Evolutionary conservation across 2,113 vertebrate genomes (phyloP), one percentile per base, ranked within the genome.

Genomic region (Xiphias gladius): DNA sequence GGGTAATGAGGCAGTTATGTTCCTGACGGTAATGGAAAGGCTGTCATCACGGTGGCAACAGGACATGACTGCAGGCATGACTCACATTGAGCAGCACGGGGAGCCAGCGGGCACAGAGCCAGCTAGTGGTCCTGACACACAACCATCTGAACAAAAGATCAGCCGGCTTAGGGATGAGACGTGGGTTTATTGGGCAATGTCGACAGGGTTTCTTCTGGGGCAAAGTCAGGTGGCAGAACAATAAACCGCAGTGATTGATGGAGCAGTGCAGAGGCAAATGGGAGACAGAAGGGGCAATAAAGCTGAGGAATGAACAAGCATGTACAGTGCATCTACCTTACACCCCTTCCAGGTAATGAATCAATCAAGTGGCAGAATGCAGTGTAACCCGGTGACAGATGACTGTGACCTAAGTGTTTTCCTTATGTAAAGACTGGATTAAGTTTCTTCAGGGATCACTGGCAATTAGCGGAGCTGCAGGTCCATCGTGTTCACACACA

Each of bases 1-100:
- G 76, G 84, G 76, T 89, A 88, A 92, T 86, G 76, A 86, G 83
- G 85, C 85, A 79, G 80, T 89, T 86, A 66, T 91, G 86, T 73
- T 83, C 76, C 87, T 81, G 87, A 80, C 28, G 71, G 78, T 88
- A 88, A 90, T 82, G 63, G 83, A 82, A 91, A 86, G 69, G 71
- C 86, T 89, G 87, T 87, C 85, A 87, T 76, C 69, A 13, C 26
- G 39, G 88, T 22, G 64, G 78, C 79, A 76, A 66, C 89, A 71
- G 84, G 82, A 87, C 90, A 85, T 64, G 59, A 77, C 90, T 86
- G 77, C 48, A 22, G 81, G 65, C 69, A 76, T 76, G 85, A 91
- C 65, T 84, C 84, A 86, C 65, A 66, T 54, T 79, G 61, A 76
- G 71, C 6, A 5, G 30, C 55, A 10, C 57, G 11, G 50, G 14